A percentile compares a stretch with the other conserved stretches of the same genome.
These are phyloP conservation scores for Monopterus albus DNA, from an alignment of 2,113 vertebrate genomes.

Conservation along the genomic window DNA sequence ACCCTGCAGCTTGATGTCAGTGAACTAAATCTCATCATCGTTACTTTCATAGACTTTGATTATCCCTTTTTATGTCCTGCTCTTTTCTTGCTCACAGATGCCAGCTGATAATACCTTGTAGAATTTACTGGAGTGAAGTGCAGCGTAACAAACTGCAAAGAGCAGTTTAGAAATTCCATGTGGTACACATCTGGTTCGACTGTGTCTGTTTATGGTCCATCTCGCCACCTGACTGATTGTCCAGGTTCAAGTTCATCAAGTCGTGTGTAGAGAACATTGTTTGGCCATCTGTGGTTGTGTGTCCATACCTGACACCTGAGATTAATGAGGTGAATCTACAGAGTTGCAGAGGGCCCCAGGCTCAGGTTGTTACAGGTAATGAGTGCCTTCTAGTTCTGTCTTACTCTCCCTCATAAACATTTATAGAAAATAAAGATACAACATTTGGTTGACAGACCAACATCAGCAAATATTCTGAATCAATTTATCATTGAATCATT, in stretches of 20 bases:
- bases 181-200: constrained; percentile 31
- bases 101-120: constrained; percentile 53
- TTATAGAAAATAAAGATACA: too few species aligned
- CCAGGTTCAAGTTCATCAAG: constrained; percentile 11
- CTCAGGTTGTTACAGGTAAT: too few species aligned
- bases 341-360: too few species aligned
- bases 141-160: constrained; percentile 27
- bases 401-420: too few species aligned
- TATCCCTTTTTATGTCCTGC: too few species aligned
- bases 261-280: constrained; percentile 1
- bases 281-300: not conserved
- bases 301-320: not conserved
- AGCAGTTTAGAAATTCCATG: constrained; percentile 16
- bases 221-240: constrained; percentile 4
- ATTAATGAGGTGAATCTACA: not conserved
- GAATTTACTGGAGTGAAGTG: constrained; percentile 31
- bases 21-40: too few species aligned
- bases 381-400: too few species aligned
- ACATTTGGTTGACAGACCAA: too few species aligned
- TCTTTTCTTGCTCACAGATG: constrained; percentile 29
- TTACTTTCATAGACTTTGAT: too few species aligned
- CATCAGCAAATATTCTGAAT: too few species aligned
- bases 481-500: too few species aligned
- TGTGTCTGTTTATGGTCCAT: constrained; percentile 11
- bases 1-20: too few species aligned